Evolutionary conservation across 2,797 vertebrate genomes (phyloP), one percentile per base, ranked within the genome.

Genomic region (Heteromormyrus szaboi): DNA sequence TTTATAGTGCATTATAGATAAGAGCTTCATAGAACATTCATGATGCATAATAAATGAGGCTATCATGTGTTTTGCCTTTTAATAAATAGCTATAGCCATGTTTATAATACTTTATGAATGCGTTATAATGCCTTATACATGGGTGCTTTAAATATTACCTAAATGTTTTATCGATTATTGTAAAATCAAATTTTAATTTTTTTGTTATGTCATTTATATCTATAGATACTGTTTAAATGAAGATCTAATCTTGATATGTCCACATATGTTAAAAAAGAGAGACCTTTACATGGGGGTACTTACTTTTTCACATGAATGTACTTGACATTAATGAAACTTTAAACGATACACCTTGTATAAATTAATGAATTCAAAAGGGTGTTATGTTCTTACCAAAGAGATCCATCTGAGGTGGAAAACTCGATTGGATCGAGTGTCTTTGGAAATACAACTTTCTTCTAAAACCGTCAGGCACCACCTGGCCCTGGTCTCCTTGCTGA

Each of bases 331-430:
- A 51, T 29, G n/a, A 50, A 48, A 29, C 4, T 84, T 51, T 51
- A 22, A 84, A 51, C 41, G 4, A 86, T 17, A 19, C 7, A 41
- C 17, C 85, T 56, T 37, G 17, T 37, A n/a, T 7, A 41, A 19
- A 79, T 14, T 14, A 2, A 46, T 37, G 50, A 8, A 68, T 37
- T 29, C 44, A 46, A 46, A 48, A 81, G 37, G 51, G 68, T 8
- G 17, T 48, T 25, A n/a, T 17, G 19, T 41, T 54, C 93, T 94
- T 89, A 96, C 96, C 96, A 89, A 96, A 92, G 19, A 96, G 94
- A 89, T 96, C 96, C 93, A 96, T 95, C 91, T 96, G 95, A 8
- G 95, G 94, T 2, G 94, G 94, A 87, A 95, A 91, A 59, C 94
- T 94, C 1, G 84, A 29, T 6, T 8, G 88, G n/a, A 19, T 53